Evolutionary conservation across 2,888 invertebrate species (phyloP).

Genomic region (Philhelius pedissequus): DNA sequence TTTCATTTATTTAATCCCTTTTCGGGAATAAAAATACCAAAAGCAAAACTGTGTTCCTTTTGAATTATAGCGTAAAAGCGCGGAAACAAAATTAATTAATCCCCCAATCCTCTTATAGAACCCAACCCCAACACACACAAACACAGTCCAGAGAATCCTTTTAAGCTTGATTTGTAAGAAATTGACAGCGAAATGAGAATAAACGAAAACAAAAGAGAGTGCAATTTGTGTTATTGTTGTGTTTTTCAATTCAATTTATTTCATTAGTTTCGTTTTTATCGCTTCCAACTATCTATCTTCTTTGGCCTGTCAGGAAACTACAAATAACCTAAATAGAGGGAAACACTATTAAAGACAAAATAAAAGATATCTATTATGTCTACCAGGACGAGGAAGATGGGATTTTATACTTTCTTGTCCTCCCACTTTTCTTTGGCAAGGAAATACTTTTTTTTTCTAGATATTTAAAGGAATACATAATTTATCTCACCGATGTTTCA

Average conservation of each 20-base stretch:
- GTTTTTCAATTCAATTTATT: constrained; percentile 13
- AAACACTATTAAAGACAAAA: neutral
- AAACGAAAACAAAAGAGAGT: constrained; percentile 1
- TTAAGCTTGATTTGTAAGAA: constrained; percentile 46
- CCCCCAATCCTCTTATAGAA: constrained; percentile 4
- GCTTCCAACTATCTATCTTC: neutral
- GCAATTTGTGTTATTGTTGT: neutral
- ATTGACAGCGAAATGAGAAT: constrained; percentile 14
- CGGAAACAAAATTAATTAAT: constrained; percentile 52
- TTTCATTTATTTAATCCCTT: neutral
- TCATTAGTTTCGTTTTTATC: constrained; percentile 10
- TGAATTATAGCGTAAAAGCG: constrained; percentile 46
- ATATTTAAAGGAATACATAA: neutral
- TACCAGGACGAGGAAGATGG: neutral
- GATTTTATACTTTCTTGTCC: neutral
- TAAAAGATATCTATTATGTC: neutral
- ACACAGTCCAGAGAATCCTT: constrained; percentile 4
- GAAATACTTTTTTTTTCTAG: too few relatives aligned
- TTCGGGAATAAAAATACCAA: neutral
- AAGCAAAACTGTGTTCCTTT: constrained; percentile 21
- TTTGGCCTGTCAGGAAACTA: neutral
- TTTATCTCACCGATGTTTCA: neutral
- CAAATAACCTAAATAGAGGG: neutral
- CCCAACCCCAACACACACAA: neutral
- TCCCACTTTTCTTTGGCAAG: too few relatives aligned